Percentiles rank a stretch among this genome's conserved stretches.
These are phyloP conservation scores for Podilymbus podiceps DNA, from an alignment of 2,113 vertebrate genomes.

Conservation along the genomic window DNA sequence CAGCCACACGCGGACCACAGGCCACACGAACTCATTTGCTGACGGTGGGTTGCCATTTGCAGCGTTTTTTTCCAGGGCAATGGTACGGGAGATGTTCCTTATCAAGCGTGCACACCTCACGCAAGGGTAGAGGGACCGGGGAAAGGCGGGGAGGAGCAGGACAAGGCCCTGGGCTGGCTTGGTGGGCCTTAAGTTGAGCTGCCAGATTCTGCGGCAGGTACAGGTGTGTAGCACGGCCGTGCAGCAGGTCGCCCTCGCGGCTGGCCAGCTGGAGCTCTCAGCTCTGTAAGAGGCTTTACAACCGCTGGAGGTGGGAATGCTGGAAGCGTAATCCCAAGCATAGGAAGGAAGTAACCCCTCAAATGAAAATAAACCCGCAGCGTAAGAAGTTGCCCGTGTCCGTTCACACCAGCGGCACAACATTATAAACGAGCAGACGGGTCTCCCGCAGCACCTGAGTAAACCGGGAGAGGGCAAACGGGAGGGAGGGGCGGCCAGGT, in stretches of 20 bases:
- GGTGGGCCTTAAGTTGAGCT: background rate
- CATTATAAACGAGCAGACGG: background rate
- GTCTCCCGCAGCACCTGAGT: slow-evolving; percentile 28
- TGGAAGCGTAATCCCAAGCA: background rate
- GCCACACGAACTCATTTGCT: background rate
- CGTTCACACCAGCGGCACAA: background rate
- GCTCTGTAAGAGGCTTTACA: accelerated
- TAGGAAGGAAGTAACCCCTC: background rate
- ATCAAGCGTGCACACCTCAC: accelerated
- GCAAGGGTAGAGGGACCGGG: accelerated
- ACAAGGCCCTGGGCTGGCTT: accelerated
- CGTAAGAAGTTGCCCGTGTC: background rate
- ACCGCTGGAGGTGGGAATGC: accelerated
- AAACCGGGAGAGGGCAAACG: background rate
- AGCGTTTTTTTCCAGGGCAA: background rate
- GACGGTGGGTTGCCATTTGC: background rate
- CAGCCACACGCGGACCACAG: background rate
- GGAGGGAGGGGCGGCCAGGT: background rate
- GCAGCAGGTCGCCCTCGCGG: accelerated
- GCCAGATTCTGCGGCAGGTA: background rate
- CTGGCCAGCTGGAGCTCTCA: background rate
- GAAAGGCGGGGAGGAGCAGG: accelerated
- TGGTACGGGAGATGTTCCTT: accelerated
- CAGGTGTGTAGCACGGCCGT: accelerated
- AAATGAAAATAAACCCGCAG: background rate